Evolutionary conservation across 2,888 invertebrate genomes (phyloP).

Genomic region (Boloria euphrosyne): DNA sequence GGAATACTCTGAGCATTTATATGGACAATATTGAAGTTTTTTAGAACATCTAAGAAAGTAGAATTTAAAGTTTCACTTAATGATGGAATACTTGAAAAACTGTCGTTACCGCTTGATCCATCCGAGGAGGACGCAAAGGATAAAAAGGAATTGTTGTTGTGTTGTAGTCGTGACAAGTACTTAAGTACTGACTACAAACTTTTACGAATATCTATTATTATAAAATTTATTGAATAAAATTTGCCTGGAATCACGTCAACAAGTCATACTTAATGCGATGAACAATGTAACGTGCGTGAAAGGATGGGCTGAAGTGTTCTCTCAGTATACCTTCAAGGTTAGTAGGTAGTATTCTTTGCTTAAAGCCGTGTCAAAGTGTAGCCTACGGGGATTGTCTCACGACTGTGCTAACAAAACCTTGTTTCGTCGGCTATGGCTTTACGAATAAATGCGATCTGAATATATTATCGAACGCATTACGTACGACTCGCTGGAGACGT

Average conservation of each 20-base stretch:
- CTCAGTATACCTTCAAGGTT: conserved; percentile 17
- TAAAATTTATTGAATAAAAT: conserved; percentile 1
- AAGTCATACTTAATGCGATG: conserved; percentile 8
- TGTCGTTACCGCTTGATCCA: too few relatives aligned
- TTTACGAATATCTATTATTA: conserved; percentile 5
- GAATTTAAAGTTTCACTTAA: too few relatives aligned
- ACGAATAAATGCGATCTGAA: conserved; percentile 77
- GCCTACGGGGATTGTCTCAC: conserved; percentile 65
- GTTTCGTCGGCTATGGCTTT: conserved; percentile 71
- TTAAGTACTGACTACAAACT: conserved; percentile 21
- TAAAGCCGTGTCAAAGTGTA: conserved; percentile 54
- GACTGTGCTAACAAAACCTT: conserved; percentile 65
- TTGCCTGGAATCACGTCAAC: conserved; percentile 5
- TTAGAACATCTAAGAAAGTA: too few relatives aligned
- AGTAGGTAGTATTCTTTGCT: conserved; percentile 27
- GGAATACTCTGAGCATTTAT: too few relatives aligned
- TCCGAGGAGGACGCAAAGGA: too few relatives aligned
- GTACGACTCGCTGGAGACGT: conserved; percentile 72
- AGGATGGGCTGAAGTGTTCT: conserved; percentile 8
- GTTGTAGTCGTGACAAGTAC: conserved; percentile 39
- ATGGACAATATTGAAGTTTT: too few relatives aligned
- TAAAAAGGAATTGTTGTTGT: too few relatives aligned
- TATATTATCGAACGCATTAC: conserved; percentile 78
- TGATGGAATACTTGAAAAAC: too few relatives aligned
- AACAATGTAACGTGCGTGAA: conserved; percentile 9